Evolutionary conservation across 2,113 vertebrate genomes (phyloP), one percentile per base, ranked within the genome.

Genomic region (Bettongia penicillata): DNA sequence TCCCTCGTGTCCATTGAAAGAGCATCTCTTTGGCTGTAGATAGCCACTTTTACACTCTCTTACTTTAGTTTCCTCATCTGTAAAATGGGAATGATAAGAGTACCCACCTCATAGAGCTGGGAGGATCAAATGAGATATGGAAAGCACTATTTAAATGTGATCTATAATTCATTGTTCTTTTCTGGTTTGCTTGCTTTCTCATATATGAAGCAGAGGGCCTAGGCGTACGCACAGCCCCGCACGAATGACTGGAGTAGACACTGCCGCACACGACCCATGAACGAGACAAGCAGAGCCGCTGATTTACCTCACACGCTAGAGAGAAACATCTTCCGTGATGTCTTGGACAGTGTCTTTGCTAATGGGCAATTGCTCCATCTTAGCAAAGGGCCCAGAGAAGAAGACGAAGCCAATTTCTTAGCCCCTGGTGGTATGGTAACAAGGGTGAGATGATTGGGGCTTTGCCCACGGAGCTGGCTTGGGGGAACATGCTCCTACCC

Each of bases 171-270:
- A 22, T 90, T 10, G 22, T 47, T 12, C 51, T 1, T 49, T 91
- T 10, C 68, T 94, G 24, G 51, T 77, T 96, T 25, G 53, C 37
- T 84, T 93, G 89, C 49, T 92, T 25, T 90, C 84, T 92, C 92
- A 57, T 89, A 19, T 49, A 14, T 48, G 12, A 48, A 48, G 48
- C 9, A 26, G 26, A 14, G 52, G 53, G 84, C 26, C 93, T 8
- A 48, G 51, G 48, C 48, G 11, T 12, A 24, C 25, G 92, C 8
- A 24, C 16, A 53, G 9, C 25, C 0, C 49, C 25, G 53, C 47
- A 89, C 19, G 90, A 49, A 77, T 84, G 90, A 8, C 28, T 53
- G 22, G 28, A 93, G 77, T 61, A 95, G 53, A 55, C 47, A 48
- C 57, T 28, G 55, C 55, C 53, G 61, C 51, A 11, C 14, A 89